These are phyloP conservation scores for Cremastinae sp. DNA, from an alignment of 2,888 invertebrate species.

Conservation along the genomic window DNA sequence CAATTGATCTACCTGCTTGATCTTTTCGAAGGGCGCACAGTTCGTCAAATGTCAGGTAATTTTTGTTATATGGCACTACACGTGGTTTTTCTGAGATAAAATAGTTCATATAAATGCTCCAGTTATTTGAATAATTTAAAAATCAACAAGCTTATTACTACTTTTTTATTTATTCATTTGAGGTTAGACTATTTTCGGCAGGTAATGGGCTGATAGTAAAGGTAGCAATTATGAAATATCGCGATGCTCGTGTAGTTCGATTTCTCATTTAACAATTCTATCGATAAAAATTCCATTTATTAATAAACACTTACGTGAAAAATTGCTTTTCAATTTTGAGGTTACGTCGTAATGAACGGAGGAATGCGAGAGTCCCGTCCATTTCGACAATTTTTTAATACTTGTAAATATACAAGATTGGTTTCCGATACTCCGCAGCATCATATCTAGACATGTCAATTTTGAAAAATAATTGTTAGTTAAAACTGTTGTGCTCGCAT, in stretches of 20 bases:
- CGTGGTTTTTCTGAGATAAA: constrained; percentile 41
- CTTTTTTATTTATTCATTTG: background rate
- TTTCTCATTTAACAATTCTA: background rate
- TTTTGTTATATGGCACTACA: constrained; percentile 39
- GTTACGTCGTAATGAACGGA: constrained; percentile 44
- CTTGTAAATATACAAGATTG: constrained; percentile 37
- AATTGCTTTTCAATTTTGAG: constrained; percentile 44
- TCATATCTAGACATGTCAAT: constrained; percentile 49
- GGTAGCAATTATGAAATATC: background rate
- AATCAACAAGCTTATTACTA: background rate
- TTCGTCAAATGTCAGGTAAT: constrained; percentile 81
- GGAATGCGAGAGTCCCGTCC: constrained; percentile 26
- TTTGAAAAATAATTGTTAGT: constrained; percentile 64
- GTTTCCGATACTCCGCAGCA: constrained; percentile 38
- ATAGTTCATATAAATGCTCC: background rate
- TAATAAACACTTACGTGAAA: constrained; percentile 47
- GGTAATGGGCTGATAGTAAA: background rate
- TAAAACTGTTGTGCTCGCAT: constrained; percentile 62
- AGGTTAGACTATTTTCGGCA: too few species aligned
- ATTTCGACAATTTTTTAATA: constrained; percentile 19
- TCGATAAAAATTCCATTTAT: constrained; percentile 45
- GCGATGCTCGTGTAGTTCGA: too few species aligned
- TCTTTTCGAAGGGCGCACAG: constrained; percentile 83
- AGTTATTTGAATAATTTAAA: background rate
- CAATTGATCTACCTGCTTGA: constrained; percentile 86